These are phyloP conservation scores for Xiphophorus couchianus DNA, from an alignment of 2,113 vertebrate species.

Conservation along the genomic window DNA sequence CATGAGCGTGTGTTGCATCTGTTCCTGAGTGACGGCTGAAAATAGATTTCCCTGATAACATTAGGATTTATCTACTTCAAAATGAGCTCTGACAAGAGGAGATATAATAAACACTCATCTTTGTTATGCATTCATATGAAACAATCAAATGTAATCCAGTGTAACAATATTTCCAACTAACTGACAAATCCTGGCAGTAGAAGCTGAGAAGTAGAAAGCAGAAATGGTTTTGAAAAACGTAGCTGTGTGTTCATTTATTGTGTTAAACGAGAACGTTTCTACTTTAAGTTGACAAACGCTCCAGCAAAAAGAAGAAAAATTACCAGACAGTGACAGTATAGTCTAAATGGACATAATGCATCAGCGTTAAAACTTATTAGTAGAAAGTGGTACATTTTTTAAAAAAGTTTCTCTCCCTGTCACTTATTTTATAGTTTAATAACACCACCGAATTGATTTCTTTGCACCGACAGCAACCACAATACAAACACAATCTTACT, in stretches of 20 bases:
- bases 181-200: not conserved
- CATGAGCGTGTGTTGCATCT: constrained; percentile 23
- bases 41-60: constrained; percentile 14
- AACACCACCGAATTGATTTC: not conserved
- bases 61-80: constrained; percentile 26
- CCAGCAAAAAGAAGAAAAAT: not conserved
- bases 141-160: not conserved
- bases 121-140: constrained; percentile 19
- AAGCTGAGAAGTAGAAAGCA: not conserved
- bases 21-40: constrained; percentile 21
- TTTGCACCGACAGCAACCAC: not conserved
- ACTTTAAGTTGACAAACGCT: not conserved
- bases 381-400: not conserved
- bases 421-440: constrained; percentile 5
- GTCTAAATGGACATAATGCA: constrained; percentile 9
- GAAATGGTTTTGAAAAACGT: too few species aligned
- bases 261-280: not conserved
- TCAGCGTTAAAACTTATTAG: not conserved
- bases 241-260: not conserved
- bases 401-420: constrained; percentile 1
- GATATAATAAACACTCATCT: constrained; percentile 22
- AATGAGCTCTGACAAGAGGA: constrained; percentile 14
- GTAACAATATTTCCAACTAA: not conserved
- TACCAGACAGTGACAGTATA: not conserved
- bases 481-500: constrained; percentile 1